These are phyloP conservation scores for Ctenopoma kingsleyae DNA, from an alignment of 2,797 vertebrate species.

Conservation along the genomic window DNA sequence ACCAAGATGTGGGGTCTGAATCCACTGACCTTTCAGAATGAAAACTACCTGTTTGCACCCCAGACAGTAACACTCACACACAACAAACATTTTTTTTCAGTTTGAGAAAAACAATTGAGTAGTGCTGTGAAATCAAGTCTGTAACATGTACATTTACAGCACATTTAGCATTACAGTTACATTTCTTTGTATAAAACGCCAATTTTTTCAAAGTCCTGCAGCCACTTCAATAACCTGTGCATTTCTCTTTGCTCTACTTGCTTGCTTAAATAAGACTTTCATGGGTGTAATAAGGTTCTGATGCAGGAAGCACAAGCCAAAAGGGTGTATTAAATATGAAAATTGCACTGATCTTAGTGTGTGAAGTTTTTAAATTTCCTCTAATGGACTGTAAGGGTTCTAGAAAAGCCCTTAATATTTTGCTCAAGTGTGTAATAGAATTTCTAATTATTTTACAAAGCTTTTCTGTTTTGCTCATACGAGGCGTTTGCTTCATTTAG, in stretches of 20 bases:
- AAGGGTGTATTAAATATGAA: constrained; percentile 60
- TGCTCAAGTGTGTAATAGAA: constrained; percentile 54
- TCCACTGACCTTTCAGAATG: constrained; percentile 41
- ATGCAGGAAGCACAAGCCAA: constrained; percentile 36
- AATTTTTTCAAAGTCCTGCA: background rate
- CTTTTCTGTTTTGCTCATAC: constrained; percentile 2
- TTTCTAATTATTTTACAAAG: constrained; percentile 50
- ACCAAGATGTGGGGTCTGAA: constrained; percentile 33
- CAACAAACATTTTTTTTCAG: background rate
- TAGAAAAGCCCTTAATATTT: constrained; percentile 40
- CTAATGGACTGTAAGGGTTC: constrained; percentile 43
- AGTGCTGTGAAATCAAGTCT: background rate
- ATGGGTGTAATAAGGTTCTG: constrained; percentile 34
- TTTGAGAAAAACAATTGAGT: background rate
- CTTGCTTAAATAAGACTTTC: constrained; percentile 38
- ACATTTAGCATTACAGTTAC: too few species aligned
- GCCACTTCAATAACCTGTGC: background rate
- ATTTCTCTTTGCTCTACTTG: constrained; percentile 35
- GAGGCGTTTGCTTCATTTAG: constrained; percentile 23
- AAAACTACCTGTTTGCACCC: constrained; percentile 47
- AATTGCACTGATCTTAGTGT: constrained; percentile 44
- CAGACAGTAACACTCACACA: constrained; percentile 23
- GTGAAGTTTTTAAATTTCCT: constrained; percentile 61
- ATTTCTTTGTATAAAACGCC: too few species aligned
- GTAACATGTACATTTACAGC: background rate